Evolutionary conservation across 64 coral and sea anemone species (phyloP).

Genomic region (Dendrophyllia cribrosa): DNA sequence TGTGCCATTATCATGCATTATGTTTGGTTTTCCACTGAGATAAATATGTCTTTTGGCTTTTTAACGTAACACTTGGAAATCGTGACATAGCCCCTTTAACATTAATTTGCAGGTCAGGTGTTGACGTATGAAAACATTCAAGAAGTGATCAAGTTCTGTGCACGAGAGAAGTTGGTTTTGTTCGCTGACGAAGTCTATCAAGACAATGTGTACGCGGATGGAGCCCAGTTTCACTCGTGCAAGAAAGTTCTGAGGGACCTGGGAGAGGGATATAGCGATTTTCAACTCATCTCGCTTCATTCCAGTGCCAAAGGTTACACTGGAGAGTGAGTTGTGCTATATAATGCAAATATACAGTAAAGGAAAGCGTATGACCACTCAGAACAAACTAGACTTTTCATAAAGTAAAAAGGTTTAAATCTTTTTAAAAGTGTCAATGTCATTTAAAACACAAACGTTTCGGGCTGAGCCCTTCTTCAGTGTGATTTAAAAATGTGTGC

Average conservation of each 20-base stretch:
- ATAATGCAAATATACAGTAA: neutral
- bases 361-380: too few relatives aligned
- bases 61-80: too few relatives aligned
- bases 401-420: too few relatives aligned
- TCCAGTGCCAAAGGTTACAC: conserved; percentile 82
- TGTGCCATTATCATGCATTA: too few relatives aligned
- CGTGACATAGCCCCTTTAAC: neutral
- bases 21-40: too few relatives aligned
- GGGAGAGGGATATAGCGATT: conserved; percentile 62
- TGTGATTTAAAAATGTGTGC: too few relatives aligned
- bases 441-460: too few relatives aligned
- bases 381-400: too few relatives aligned
- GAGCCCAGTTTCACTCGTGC: conserved; percentile 68
- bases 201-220: conserved; percentile 78
- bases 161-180: conserved; percentile 63
- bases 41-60: too few relatives aligned
- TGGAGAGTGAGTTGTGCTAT: conserved; percentile 75
- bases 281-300: conserved; percentile 80
- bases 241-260: conserved; percentile 79
- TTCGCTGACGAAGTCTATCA: conserved; percentile 96
- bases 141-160: conserved; percentile 84
- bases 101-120: conserved; percentile 69
- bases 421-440: too few relatives aligned
- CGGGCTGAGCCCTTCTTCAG: too few relatives aligned
- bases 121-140: conserved; percentile 77